Evolutionary conservation across 2,797 vertebrate genomes (phyloP).

Genomic region (Chelmon rostratus): DNA sequence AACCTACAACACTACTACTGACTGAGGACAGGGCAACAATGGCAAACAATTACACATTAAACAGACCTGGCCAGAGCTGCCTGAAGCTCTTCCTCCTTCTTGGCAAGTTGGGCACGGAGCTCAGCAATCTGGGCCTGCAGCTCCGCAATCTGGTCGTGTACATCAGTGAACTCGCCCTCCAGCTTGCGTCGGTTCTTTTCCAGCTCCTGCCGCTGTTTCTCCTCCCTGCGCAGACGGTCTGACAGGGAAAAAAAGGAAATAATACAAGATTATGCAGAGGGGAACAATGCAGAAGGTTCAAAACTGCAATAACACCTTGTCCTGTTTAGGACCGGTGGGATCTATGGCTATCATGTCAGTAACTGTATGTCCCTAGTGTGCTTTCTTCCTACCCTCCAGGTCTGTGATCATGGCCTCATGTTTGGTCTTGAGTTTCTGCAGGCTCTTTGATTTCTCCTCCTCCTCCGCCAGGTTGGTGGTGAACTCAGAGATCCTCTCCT

Average conservation of each 20-base stretch:
- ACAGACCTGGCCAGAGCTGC: slow-evolving; percentile 93
- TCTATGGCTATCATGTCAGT: background rate
- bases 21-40: background rate
- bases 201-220: slow-evolving; percentile 95
- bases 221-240: slow-evolving; percentile 97
- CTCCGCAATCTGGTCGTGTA: slow-evolving; percentile 94
- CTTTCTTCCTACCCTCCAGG: slow-evolving; percentile 89
- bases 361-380: rapidly evolving
- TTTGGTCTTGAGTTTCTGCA: slow-evolving; percentile 98
- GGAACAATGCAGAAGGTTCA: background rate
- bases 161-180: slow-evolving; percentile 94
- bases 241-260: background rate
- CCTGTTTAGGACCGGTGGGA: background rate
- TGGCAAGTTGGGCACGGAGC: slow-evolving; percentile 95
- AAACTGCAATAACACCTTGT: background rate
- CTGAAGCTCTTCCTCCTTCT: slow-evolving; percentile 98
- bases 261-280: background rate
- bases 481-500: slow-evolving; percentile 95
- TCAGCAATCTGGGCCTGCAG: slow-evolving; percentile 98
- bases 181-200: slow-evolving; percentile 98
- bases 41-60: background rate
- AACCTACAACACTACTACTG: background rate
- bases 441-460: slow-evolving; percentile 98
- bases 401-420: slow-evolving; percentile 99
- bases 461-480: slow-evolving; percentile 96